Conservation (phyloP, 2,797 vertebrate species). For the Poecilia picta region DNA sequence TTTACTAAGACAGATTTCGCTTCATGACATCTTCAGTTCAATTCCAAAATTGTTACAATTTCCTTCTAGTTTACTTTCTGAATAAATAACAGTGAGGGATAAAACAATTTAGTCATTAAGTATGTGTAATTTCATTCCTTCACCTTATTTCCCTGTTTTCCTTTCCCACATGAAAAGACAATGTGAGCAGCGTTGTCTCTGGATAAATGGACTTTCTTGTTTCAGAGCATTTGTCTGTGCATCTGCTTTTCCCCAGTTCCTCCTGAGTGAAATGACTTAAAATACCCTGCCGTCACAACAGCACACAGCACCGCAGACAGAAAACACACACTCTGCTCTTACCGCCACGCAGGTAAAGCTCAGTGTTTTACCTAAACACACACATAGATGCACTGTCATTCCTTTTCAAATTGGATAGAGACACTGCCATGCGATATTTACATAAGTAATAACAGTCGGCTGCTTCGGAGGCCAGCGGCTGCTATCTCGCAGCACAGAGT, state of each 20-base stretch:
- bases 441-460: slow-evolving; percentile 74
- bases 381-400: slow-evolving; percentile 46
- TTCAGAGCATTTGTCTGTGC: neutral
- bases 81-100: neutral
- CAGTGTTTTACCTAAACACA: slow-evolving; percentile 17
- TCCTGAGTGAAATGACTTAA: slow-evolving; percentile 42
- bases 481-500: slow-evolving; percentile 61
- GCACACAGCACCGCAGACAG: neutral
- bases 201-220: neutral
- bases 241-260: slow-evolving; percentile 11
- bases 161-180: neutral
- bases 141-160: neutral
- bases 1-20: neutral
- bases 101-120: neutral
- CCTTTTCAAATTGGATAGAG: slow-evolving; percentile 70
- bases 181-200: neutral
- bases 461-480: slow-evolving; percentile 60
- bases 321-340: slow-evolving; percentile 38
- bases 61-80: neutral
- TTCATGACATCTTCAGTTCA: neutral
- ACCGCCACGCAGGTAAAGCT: slow-evolving; percentile 48
- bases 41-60: neutral
- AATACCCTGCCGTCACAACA: slow-evolving; percentile 6
- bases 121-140: neutral
- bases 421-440: slow-evolving; percentile 73